Conservation (phyloP, 1,140 invertebrate species). For the Idris sp. region DNA sequence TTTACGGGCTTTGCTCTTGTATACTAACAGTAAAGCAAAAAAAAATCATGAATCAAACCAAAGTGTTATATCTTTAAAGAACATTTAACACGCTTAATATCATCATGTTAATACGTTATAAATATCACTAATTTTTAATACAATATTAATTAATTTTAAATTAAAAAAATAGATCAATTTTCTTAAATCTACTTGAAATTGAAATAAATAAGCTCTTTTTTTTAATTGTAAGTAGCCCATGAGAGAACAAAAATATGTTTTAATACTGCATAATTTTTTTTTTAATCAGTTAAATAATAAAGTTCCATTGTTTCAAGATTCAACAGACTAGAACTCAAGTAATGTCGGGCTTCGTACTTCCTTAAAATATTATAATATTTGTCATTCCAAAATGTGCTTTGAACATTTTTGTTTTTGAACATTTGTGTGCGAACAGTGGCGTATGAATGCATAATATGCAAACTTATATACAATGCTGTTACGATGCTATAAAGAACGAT, state of each 20-base stretch:
- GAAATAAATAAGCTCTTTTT: conserved; percentile 3
- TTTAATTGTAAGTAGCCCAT: neutral
- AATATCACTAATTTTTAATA: no score
- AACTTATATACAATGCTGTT: conserved; percentile 39
- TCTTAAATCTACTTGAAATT: no score
- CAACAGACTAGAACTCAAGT: conserved; percentile 36
- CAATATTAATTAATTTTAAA: no score
- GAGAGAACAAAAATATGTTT: no score
- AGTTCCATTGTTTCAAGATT: conserved; percentile 14
- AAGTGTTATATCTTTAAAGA: no score
- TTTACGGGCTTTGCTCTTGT: conserved; percentile 12
- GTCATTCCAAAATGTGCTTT: conserved; percentile 5
- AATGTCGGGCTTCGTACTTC: conserved; percentile 8
- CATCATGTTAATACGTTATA: no score
- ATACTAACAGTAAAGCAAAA: conserved; percentile 19
- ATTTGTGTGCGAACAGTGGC: conserved; percentile 13
- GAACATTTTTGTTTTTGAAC: conserved; percentile 17
- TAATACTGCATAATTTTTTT: conserved; percentile 45
- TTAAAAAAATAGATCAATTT: no score
- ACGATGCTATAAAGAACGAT: conserved; percentile 27
- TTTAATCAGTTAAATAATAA: neutral
- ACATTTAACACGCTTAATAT: no score
- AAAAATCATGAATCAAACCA: no score
- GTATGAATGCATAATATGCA: conserved; percentile 15
- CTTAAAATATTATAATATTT: no score